Evolutionary conservation across 1,140 invertebrate species (phyloP), one percentile per base, ranked within the genome.

Genomic region (Trigoniulus corallinus): DNA sequence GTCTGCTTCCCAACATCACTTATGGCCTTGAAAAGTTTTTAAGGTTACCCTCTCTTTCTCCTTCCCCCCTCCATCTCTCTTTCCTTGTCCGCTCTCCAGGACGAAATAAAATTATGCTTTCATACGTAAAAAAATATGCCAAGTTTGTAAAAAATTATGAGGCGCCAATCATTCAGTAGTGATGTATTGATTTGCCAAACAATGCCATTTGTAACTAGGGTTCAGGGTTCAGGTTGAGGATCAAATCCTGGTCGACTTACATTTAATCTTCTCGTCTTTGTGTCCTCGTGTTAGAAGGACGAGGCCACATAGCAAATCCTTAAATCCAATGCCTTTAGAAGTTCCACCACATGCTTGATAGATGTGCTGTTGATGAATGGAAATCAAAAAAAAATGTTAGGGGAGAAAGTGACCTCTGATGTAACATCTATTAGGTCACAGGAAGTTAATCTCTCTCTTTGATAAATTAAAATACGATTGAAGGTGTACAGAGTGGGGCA

Each of bases 261-360:
- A 73, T 68, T 80, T 83, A 46, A 84, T 80, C 74, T 84, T 88
- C 62, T 91, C 86, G 57, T 88, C 84, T 56, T 77, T 71, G 18
- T 74, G 79, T 46, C 85, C 86, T 58, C 83, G 78, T 2, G 86
- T 88, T 4, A 91, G 71, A 0, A 89, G 72, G 34, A 89, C 84
- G 40, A 91, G 68, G 1, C 83, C 84, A 66, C 81, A 84, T 13
- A 89, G 65, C 12, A 91, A 67, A 56, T 91, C 86, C 61, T 82
- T 82, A 53, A 86, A 83, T 18, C 72, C 71, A 51, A 91, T 80
- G n/a, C 86, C 86, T 62, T 83, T 78, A 23, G 73, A 66, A 23
- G 76, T 80, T 26, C 84, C 86, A 25, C 86, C 84, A 67, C 84
- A 88, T 23, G 83, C 82, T 55, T 70, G 69, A 64, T 79, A 91